Evolutionary conservation across 2,113 vertebrate genomes (phyloP).

Genomic region (Columba janthina): DNA sequence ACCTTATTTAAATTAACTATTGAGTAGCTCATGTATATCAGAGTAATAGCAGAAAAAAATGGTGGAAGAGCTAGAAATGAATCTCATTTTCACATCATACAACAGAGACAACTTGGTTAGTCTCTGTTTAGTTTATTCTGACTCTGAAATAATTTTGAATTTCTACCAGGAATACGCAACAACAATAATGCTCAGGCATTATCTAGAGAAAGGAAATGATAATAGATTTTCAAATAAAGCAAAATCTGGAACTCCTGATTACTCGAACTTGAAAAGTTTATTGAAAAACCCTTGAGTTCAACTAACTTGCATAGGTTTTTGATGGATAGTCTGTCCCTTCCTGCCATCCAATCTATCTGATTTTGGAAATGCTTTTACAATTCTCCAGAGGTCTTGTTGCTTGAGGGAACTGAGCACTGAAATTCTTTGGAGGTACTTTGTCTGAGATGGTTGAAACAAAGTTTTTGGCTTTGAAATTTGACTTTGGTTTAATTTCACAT

Average conservation of each 20-base stretch:
- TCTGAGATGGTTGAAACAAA: not conserved
- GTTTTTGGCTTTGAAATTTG: not conserved
- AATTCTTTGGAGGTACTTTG: not conserved
- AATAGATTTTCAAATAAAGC: not conserved
- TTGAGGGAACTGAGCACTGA: not conserved
- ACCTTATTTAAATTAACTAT: not conserved
- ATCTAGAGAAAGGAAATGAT: not conserved
- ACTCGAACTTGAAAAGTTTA: not conserved
- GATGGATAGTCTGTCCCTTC: not conserved
- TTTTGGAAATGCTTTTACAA: not conserved
- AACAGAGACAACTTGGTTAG: not conserved
- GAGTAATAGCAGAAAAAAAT: not conserved
- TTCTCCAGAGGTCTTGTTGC: not conserved
- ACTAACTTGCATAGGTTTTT: not conserved
- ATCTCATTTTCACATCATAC: not conserved
- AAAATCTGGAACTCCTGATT: not conserved
- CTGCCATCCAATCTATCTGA: not conserved
- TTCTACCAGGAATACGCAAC: not conserved
- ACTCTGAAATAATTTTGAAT: not conserved
- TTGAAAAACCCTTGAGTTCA: not conserved
- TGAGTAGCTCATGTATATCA: not conserved
- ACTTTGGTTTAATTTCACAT: not conserved
- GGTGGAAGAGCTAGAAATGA: not conserved
- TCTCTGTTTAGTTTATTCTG: not conserved
- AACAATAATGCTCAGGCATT: not conserved